Conservation (phyloP, 2,888 invertebrate genomes). For the Agrenia bidenticulata region DNA sequence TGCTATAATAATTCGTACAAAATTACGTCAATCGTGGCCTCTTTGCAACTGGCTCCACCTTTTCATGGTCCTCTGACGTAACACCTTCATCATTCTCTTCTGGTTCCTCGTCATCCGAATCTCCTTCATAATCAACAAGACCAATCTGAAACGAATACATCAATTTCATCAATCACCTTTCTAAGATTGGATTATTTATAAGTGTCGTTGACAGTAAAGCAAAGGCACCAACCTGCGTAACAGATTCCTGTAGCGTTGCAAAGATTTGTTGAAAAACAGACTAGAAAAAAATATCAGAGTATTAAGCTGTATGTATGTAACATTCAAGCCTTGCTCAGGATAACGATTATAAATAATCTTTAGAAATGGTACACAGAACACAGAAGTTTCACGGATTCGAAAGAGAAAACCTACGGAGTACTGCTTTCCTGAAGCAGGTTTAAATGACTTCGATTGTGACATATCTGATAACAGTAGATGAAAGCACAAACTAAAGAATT, state of each 20-base stretch:
- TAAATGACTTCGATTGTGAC: too few relatives aligned
- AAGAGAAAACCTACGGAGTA: too few relatives aligned
- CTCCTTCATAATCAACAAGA: constrained; percentile 95
- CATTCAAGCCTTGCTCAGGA: background rate
- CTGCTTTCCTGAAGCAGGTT: too few relatives aligned
- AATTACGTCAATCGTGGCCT: constrained; percentile 72
- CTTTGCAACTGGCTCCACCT: constrained; percentile 66
- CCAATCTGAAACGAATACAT: constrained; percentile 64
- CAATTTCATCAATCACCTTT: too few relatives aligned
- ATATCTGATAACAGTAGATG: too few relatives aligned
- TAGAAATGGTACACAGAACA: too few relatives aligned
- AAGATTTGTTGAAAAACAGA: constrained; percentile 54
- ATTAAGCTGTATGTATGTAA: background rate
- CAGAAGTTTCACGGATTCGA: too few relatives aligned
- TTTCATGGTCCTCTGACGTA: constrained; percentile 42
- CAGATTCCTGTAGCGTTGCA: constrained; percentile 53
- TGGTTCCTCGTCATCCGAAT: constrained; percentile 75
- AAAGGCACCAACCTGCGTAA: constrained; percentile 53
- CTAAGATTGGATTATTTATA: too few relatives aligned
- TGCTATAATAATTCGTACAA: background rate
- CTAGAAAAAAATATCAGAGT: constrained; percentile 46
- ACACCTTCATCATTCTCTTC: constrained; percentile 40
- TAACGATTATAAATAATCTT: too few relatives aligned
- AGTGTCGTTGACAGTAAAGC: constrained; percentile 21
- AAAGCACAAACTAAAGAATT: background rate